phyloP scores from a whole-genome alignment of 2,113 vertebrate genomes.

The Globicephala melas region DNA sequence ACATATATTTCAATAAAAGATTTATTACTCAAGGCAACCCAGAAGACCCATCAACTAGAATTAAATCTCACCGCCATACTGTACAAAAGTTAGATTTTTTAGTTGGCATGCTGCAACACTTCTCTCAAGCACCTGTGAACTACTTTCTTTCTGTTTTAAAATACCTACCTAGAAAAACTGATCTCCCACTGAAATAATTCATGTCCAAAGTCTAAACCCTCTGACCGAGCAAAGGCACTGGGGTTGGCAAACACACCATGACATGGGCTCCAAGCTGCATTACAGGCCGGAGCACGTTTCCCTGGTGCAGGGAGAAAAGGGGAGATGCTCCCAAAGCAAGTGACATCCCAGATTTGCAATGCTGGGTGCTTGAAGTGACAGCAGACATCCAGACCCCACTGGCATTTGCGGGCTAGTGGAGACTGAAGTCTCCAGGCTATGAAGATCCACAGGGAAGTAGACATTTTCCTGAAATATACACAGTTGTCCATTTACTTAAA shows the following conservation, averaged over 20 bases:
- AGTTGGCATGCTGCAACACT: not conserved
- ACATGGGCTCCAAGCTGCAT: rapidly evolving
- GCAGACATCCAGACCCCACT: not conserved
- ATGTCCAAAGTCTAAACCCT: not conserved
- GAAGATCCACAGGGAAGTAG: rapidly evolving
- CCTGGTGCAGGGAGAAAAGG: not conserved
- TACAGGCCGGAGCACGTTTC: not conserved
- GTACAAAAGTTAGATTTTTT: not conserved
- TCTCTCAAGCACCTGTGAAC: not conserved
- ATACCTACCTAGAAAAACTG: not conserved
- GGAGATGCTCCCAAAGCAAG: not conserved
- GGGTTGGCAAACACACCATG: too few species aligned
- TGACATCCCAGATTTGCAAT: not conserved
- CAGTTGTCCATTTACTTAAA: not conserved
- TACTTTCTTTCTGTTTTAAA: not conserved
- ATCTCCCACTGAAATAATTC: not conserved
- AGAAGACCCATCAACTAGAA: not conserved
- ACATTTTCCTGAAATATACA: not conserved
- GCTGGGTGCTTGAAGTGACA: not conserved
- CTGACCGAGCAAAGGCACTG: not conserved
- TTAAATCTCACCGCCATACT: not conserved
- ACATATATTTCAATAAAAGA: not conserved
- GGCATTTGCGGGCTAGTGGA: not conserved
- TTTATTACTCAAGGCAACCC: not conserved
- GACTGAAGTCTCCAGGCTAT: not conserved